A percentile compares a stretch with the other conserved stretches of the same genome.
These are phyloP conservation scores for Meiosimyza platycephala DNA, from an alignment of 2,888 invertebrate genomes.

Conservation along the genomic window DNA sequence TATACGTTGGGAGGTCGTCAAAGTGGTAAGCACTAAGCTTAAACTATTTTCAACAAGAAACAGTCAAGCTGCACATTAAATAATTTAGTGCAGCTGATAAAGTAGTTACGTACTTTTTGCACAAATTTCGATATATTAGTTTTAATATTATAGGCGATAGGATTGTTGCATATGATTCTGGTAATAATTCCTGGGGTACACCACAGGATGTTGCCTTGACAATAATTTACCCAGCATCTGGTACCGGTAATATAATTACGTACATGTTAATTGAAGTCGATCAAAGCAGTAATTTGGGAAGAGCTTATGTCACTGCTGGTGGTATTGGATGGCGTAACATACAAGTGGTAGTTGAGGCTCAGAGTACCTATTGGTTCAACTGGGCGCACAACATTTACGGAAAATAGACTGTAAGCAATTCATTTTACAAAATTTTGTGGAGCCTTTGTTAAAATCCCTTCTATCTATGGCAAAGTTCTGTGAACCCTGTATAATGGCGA, in stretches of 20 bases:
- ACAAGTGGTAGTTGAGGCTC: conserved; percentile 45
- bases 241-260: conserved; percentile 44
- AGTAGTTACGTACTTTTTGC: too few species aligned
- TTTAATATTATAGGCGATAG: background rate
- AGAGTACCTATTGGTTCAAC: conserved; percentile 41
- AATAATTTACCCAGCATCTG: conserved; percentile 42
- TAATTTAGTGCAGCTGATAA: too few species aligned
- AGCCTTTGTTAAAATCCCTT: too few species aligned
- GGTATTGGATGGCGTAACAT: conserved; percentile 49
- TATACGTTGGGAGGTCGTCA: too few species aligned
- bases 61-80: too few species aligned
- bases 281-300: conserved; percentile 46
- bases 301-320: conserved; percentile 46
- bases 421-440: too few species aligned
- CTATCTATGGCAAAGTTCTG: too few species aligned
- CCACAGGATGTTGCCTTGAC: conserved; percentile 40
- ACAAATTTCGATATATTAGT: background rate
- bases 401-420: background rate
- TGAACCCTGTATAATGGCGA: too few species aligned
- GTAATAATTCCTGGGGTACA: conserved; percentile 19
- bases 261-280: conserved; percentile 46
- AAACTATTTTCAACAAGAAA: too few species aligned
- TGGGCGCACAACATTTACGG: conserved; percentile 40
- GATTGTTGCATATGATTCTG: background rate
- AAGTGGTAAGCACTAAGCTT: too few species aligned